These are phyloP conservation scores for Leiothrix lutea DNA, from an alignment of 2,113 vertebrate genomes.

Conservation along the genomic window DNA sequence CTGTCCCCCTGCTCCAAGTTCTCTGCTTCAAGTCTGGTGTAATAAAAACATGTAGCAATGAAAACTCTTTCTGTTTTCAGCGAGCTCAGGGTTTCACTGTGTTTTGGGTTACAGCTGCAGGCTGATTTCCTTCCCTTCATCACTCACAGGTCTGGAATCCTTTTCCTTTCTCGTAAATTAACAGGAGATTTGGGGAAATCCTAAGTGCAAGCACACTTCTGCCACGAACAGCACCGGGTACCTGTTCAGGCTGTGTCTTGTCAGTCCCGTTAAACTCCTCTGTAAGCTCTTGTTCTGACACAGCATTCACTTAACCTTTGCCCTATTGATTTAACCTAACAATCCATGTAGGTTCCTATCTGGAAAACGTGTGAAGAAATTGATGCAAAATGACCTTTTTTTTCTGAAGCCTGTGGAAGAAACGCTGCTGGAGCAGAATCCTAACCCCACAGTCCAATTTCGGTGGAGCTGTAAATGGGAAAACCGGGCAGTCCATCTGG, in stretches of 20 bases:
- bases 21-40: background rate
- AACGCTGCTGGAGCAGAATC: background rate
- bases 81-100: background rate
- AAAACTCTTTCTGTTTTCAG: background rate
- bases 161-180: background rate
- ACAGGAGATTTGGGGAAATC: background rate
- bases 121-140: background rate
- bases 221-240: background rate
- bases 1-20: background rate
- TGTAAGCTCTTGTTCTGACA: background rate
- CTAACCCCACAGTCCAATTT: background rate
- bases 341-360: background rate
- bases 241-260: background rate
- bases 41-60: background rate
- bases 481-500: background rate
- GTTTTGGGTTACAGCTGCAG: background rate
- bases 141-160: background rate
- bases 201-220: background rate
- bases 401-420: background rate
- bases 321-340: slow-evolving; percentile 14
- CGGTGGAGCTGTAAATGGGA: background rate
- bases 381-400: background rate
- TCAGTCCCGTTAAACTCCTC: background rate
- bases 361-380: background rate
- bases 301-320: background rate